Evolutionary conservation across 2,797 vertebrate genomes (phyloP), one percentile per base, ranked within the genome.

Genomic region (Onychomys torridus): DNA sequence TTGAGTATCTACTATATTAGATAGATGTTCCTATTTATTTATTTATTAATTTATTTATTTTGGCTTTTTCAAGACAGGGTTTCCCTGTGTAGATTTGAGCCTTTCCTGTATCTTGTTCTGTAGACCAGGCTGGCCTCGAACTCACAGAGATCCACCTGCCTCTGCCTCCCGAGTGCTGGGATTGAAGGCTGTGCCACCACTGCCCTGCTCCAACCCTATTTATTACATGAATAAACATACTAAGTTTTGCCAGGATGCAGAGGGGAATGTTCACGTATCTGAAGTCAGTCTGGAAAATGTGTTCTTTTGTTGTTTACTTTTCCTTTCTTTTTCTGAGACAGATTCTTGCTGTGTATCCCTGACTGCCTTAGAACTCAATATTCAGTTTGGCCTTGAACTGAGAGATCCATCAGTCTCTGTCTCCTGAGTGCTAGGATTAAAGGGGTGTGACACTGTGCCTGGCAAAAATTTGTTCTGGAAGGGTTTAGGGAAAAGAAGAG

Each of bases 241-340:
- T 94, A 78, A 29, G n/a, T 85, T 78, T 93, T 57, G 32, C 46
- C 46, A 91, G 83, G 83, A 84, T 83, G 37, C 75, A 93, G 79
- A 92, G 81, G 65, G 67, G 43, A 73, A 23, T 95, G 37, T 83
- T 94, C 63, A n/a, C 32, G 5, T 79, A 89, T 76, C 49, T 90
- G 73, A 91, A 77, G 75, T 29, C 91, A 46, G 43, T 93, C 84
- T 94, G 81, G 67, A 82, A 90, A 93, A 75, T 63, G 76, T 90
- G 25, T 40, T 73, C 25, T 88, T 73, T 52, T 85, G 77, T n/a
- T 67, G 29, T 85, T 67, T 46, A 4, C 32, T 86, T 49, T 65
- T 46, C 14, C 27, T 29, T 9, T 27, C 46, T 83, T 63, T 34
- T 43, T 7, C 16, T 65, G 40, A 34, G 61, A 67, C 40, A 84